Evolutionary conservation across 1,140 invertebrate species (phyloP).

Genomic region (Hermatobates lingyangjiaoensis): DNA sequence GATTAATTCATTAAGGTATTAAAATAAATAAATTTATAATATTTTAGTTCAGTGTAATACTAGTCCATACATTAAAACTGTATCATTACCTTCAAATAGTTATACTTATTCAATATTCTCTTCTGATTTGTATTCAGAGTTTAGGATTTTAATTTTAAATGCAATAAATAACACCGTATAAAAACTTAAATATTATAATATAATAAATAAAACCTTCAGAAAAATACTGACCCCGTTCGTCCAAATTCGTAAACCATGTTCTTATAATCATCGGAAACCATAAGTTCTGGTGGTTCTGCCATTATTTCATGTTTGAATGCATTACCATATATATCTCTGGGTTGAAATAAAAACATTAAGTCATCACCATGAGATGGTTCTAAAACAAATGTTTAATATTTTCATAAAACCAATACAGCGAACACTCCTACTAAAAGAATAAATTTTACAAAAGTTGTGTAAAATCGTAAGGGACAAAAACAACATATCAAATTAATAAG

Average conservation of each 20-base stretch:
- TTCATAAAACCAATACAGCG: too few relatives aligned
- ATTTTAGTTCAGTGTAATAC: too few relatives aligned
- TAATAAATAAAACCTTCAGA: too few relatives aligned
- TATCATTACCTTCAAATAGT: too few relatives aligned
- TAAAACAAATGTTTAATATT: not conserved
- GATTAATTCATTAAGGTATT: too few relatives aligned
- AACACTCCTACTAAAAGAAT: too few relatives aligned
- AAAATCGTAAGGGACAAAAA: not conserved
- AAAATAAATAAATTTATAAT: too few relatives aligned
- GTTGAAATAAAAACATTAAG: slow-evolving; percentile 18
- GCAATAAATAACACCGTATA: too few relatives aligned
- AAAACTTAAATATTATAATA: not conserved
- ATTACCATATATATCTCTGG: slow-evolving; percentile 16
- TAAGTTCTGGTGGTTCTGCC: slow-evolving; percentile 30
- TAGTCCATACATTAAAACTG: too few relatives aligned
- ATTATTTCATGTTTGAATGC: slow-evolving; percentile 14
- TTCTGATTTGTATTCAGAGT: too few relatives aligned
- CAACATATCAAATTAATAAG: not conserved
- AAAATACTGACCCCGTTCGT: slow-evolving; percentile 24
- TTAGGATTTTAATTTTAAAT: too few relatives aligned
- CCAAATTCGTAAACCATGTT: slow-evolving; percentile 44
- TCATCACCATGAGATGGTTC: slow-evolving; percentile 18
- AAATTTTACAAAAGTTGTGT: not conserved
- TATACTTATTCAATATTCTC: too few relatives aligned
- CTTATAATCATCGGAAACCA: slow-evolving; percentile 39